phyloP scores from a whole-genome alignment of 2,888 invertebrate species.

The Pimpla rufipes region DNA sequence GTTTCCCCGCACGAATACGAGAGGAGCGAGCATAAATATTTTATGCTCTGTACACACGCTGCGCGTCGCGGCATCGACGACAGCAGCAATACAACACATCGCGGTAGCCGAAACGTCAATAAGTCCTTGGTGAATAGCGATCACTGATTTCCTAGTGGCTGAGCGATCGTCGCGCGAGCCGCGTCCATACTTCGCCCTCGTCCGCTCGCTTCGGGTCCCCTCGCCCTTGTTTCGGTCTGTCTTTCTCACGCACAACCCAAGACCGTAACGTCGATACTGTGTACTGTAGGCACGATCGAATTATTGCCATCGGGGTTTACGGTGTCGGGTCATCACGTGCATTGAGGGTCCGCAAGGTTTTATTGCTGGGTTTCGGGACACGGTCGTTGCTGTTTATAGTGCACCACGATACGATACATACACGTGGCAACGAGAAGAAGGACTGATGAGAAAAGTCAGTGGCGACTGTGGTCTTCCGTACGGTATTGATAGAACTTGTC shows the following conservation, averaged over 20 bases:
- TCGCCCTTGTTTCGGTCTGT: constrained; percentile 1
- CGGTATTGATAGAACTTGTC: too few species aligned
- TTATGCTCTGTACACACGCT: constrained; percentile 59
- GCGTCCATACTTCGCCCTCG: background rate
- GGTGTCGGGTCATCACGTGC: constrained; percentile 21
- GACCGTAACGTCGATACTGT: background rate
- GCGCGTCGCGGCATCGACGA: constrained; percentile 11
- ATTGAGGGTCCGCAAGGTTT: constrained; percentile 34
- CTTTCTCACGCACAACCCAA: constrained; percentile 4
- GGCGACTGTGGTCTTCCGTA: background rate
- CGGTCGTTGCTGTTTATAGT: background rate
- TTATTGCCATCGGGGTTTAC: constrained; percentile 56
- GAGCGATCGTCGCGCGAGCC: constrained; percentile 10
- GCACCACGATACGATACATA: background rate
- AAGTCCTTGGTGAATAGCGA: constrained; percentile 33
- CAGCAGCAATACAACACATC: constrained; percentile 28
- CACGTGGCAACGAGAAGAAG: too few species aligned
- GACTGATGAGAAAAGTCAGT: background rate
- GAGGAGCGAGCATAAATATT: constrained; percentile 61
- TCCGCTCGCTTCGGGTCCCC: background rate
- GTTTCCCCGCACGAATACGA: constrained; percentile 29
- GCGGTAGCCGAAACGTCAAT: constrained; percentile 53
- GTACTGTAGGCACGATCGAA: constrained; percentile 4
- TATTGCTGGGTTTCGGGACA: constrained; percentile 6
- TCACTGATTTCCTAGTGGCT: constrained; percentile 41